Evolutionary conservation across 2,797 vertebrate genomes (phyloP).

Genomic region (Coregonus sp.): DNA sequence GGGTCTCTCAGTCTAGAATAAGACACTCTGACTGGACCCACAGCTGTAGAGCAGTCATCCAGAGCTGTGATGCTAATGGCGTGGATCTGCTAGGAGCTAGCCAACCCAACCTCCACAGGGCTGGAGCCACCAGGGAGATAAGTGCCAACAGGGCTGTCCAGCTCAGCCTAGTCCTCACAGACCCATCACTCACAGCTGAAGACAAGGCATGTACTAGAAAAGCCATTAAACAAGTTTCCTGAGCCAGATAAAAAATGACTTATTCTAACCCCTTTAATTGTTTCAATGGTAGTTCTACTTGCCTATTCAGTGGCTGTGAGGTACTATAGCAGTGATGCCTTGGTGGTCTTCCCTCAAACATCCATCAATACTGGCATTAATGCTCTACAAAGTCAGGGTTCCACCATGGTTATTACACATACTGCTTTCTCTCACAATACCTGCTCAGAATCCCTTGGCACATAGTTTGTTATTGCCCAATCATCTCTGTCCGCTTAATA

Average conservation of each 20-base stretch:
- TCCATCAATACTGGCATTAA: background rate
- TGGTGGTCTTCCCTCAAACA: background rate
- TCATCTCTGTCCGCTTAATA: slow-evolving; percentile 64
- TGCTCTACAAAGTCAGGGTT: background rate
- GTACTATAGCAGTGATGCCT: background rate
- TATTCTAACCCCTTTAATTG: background rate
- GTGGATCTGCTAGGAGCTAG: slow-evolving; percentile 24
- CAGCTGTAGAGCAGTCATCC: slow-evolving; percentile 52
- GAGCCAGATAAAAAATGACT: background rate
- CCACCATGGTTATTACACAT: background rate
- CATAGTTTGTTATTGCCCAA: slow-evolving; percentile 50
- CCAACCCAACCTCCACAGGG: background rate
- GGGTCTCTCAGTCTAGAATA: slow-evolving; percentile 26
- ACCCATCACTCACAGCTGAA: slow-evolving; percentile 62
- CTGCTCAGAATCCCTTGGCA: slow-evolving; percentile 44
- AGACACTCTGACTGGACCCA: slow-evolving; percentile 54
- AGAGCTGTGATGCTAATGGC: slow-evolving; percentile 58
- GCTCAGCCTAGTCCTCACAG: slow-evolving; percentile 54
- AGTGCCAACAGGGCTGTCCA: slow-evolving; percentile 36
- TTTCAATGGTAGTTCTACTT: background rate
- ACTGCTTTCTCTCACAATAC: slow-evolving; percentile 23
- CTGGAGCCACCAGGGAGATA: slow-evolving; percentile 27
- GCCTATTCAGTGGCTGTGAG: background rate
- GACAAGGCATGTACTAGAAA: slow-evolving; percentile 35
- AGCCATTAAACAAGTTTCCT: slow-evolving; percentile 45